Conservation (phyloP, 2,113 vertebrate species). For the Melanotaenia duboulayi region DNA sequence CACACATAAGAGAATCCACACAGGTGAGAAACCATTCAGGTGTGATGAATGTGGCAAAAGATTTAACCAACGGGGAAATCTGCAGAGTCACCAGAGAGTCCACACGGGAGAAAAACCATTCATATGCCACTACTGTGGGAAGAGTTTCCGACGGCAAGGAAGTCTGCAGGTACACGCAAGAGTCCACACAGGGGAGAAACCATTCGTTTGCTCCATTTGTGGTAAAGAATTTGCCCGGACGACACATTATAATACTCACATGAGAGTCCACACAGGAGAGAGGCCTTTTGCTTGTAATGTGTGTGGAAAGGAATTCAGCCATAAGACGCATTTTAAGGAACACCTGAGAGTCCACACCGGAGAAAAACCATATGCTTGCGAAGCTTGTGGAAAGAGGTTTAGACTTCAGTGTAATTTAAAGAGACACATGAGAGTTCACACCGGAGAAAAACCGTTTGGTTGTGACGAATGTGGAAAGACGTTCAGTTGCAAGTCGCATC, state of each 20-base stretch:
- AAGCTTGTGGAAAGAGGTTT: not conserved
- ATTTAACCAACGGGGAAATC: not conserved
- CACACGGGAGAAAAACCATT: slow-evolving; percentile 9
- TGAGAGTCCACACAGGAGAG: slow-evolving; percentile 4
- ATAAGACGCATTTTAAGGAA: not conserved
- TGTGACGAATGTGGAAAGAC: not conserved
- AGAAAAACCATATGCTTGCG: not conserved
- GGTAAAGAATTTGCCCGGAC: not conserved
- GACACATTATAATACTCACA: not conserved
- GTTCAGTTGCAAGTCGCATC: not conserved
- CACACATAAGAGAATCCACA: not conserved
- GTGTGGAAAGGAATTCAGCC: not conserved
- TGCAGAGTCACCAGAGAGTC: slow-evolving; percentile 7
- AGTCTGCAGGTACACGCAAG: not conserved
- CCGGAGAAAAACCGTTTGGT: not conserved
- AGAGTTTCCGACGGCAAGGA: not conserved
- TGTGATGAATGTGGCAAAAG: not conserved
- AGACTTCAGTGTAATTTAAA: not conserved
- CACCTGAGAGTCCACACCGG: not conserved
- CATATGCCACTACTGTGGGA: not conserved
- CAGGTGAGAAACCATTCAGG: not conserved
- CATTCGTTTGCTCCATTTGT: not conserved
- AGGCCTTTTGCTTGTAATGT: slow-evolving; percentile 3
- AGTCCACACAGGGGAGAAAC: not conserved
- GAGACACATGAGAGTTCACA: not conserved